Evolutionary conservation across 2,113 vertebrate species (phyloP).

Genomic region (Galeopterus variegatus): DNA sequence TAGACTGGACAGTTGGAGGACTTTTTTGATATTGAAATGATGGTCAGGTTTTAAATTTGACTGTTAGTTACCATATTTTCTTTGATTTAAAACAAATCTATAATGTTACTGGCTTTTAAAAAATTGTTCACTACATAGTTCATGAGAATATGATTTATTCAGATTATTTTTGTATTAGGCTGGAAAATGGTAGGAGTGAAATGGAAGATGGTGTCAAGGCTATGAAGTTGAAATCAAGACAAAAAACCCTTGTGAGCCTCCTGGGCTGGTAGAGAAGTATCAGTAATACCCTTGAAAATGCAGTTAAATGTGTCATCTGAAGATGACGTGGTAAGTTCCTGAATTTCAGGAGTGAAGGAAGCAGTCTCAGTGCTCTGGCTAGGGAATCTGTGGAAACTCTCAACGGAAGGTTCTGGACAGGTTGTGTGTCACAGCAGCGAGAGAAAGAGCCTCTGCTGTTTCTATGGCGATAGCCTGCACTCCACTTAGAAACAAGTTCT

Average conservation of each 20-base stretch:
- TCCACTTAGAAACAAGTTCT: background rate
- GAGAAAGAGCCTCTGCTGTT: background rate
- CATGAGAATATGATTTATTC: background rate
- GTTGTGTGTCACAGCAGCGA: background rate
- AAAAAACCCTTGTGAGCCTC: background rate
- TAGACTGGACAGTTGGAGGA: background rate
- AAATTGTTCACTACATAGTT: background rate
- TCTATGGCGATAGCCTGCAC: background rate
- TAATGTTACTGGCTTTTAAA: background rate
- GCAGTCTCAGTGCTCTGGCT: accelerated
- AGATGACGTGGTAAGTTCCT: background rate
- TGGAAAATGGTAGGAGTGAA: background rate
- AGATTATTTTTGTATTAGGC: constrained; percentile 39
- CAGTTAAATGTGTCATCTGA: accelerated
- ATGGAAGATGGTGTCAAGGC: background rate
- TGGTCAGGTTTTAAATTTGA: background rate
- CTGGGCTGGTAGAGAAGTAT: accelerated
- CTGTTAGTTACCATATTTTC: background rate
- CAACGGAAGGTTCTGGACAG: background rate
- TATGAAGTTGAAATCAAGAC: background rate
- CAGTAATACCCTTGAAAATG: accelerated
- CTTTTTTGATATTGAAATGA: background rate
- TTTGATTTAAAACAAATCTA: background rate
- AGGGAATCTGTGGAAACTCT: background rate
- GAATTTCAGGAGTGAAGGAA: background rate